Percentiles rank a stretch among this genome's conserved stretches.
Conservation (phyloP, 2,888 invertebrate species). For the Malthinus seriepunctatus region DNA sequence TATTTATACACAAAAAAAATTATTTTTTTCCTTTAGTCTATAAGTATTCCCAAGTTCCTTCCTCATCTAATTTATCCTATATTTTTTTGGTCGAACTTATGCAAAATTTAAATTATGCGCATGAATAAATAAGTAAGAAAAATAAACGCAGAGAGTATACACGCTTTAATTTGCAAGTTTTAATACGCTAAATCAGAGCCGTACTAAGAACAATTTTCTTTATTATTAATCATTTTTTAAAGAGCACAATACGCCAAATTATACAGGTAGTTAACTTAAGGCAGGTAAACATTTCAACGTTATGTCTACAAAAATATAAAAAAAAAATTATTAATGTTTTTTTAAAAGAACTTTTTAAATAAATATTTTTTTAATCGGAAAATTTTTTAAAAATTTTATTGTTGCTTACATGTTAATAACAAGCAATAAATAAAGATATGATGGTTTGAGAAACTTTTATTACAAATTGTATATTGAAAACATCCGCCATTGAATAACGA, state of each 20-base stretch:
- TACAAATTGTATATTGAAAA: neutral
- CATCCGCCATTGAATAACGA: constrained; percentile 3
- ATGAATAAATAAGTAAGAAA: too few relatives aligned
- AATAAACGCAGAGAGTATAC: too few relatives aligned
- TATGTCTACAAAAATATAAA: constrained; percentile 24
- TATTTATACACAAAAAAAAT: too few relatives aligned
- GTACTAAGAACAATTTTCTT: too few relatives aligned
- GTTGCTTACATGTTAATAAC: neutral
- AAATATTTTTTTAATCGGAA: neutral
- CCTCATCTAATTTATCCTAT: too few relatives aligned
- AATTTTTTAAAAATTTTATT: neutral
- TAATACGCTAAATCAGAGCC: too few relatives aligned
- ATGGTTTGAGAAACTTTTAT: neutral
- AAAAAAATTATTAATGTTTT: constrained; percentile 29
- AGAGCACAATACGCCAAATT: constrained; percentile 18
- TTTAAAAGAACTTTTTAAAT: constrained; percentile 24
- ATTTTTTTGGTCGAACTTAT: too few relatives aligned
- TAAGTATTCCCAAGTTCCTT: too few relatives aligned
- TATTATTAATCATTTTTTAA: neutral
- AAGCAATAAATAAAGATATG: constrained; percentile 4
- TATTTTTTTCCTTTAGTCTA: too few relatives aligned
- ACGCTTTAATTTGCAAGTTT: too few relatives aligned
- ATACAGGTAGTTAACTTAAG: constrained; percentile 29
- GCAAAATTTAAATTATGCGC: too few relatives aligned
- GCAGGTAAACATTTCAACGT: constrained; percentile 30